Evolutionary conservation across 92 coral and sea anemone species (phyloP).

Genomic region (Epizoanthus illoricatus): DNA sequence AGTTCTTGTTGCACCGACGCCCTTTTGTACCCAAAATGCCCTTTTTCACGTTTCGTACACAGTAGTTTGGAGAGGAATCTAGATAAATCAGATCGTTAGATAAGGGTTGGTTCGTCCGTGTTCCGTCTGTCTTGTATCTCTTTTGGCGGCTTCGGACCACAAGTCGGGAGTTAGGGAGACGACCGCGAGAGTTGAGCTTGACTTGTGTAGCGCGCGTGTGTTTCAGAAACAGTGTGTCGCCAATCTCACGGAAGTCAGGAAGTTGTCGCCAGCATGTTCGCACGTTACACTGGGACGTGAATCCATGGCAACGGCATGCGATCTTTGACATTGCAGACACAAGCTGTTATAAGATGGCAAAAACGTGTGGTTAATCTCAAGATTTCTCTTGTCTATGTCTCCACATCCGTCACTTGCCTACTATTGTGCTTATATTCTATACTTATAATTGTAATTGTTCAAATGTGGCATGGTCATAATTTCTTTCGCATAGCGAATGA

Average conservation of each 20-base stretch:
- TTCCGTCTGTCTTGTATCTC: background rate
- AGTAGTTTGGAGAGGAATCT: background rate
- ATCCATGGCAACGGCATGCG: background rate
- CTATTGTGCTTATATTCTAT: too few relatives aligned
- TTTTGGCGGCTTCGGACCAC: background rate
- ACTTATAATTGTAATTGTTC: too few relatives aligned
- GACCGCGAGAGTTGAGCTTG: background rate
- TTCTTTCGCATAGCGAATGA: too few relatives aligned
- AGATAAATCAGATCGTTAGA: background rate
- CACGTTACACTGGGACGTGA: background rate
- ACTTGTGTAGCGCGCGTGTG: background rate
- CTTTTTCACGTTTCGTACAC: background rate
- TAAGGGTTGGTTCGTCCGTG: background rate
- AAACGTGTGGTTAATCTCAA: too few relatives aligned
- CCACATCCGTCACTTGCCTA: too few relatives aligned
- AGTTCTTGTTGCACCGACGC: background rate
- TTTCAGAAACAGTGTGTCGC: slow-evolving; percentile 1
- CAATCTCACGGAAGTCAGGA: slow-evolving; percentile 20
- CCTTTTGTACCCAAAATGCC: background rate
- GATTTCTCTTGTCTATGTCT: too few relatives aligned
- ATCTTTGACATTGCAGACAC: background rate
- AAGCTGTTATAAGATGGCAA: background rate
- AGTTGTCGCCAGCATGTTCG: slow-evolving; percentile 24
- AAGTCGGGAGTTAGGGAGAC: background rate
- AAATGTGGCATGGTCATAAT: too few relatives aligned